Percentiles rank a stretch among this genome's conserved stretches.
Evolutionary conservation across 2,113 vertebrate species (phyloP).

Genomic region (Leptobrachium ailaonicum): DNA sequence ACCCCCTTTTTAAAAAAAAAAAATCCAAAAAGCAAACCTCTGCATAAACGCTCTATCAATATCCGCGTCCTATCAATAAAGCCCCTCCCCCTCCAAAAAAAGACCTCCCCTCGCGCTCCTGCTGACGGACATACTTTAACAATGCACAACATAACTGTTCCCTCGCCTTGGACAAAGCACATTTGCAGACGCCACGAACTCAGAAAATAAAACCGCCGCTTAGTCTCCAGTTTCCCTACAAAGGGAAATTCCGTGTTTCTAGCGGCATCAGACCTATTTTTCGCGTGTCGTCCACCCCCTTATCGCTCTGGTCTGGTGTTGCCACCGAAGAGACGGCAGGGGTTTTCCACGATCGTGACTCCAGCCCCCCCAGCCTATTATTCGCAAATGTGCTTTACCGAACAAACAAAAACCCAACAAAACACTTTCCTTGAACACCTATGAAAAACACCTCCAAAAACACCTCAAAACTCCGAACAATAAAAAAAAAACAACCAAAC

Average conservation of each 20-base stretch:
- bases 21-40: too few species aligned
- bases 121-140: slow-evolving; percentile 5
- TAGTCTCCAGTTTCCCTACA: slow-evolving; percentile 6
- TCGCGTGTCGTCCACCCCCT: background rate
- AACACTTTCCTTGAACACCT: too few species aligned
- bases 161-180: background rate
- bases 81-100: too few species aligned
- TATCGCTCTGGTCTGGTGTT: background rate
- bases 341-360: background rate
- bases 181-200: background rate
- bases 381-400: background rate
- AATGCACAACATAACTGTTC: background rate
- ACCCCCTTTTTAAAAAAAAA: too few species aligned
- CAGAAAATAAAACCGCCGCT: background rate
- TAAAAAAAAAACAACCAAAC: background rate
- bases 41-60: too few species aligned
- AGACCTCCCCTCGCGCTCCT: background rate
- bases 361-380: background rate
- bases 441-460: too few species aligned
- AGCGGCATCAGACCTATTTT: background rate
- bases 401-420: too few species aligned
- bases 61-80: too few species aligned
- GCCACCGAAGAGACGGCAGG: background rate
- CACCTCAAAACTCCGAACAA: too few species aligned
- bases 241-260: background rate